A percentile compares a stretch with the other conserved stretches of the same genome.
Evolutionary conservation across 2,797 vertebrate genomes (phyloP).

Genomic region (Gymnoscopelus microlampas): DNA sequence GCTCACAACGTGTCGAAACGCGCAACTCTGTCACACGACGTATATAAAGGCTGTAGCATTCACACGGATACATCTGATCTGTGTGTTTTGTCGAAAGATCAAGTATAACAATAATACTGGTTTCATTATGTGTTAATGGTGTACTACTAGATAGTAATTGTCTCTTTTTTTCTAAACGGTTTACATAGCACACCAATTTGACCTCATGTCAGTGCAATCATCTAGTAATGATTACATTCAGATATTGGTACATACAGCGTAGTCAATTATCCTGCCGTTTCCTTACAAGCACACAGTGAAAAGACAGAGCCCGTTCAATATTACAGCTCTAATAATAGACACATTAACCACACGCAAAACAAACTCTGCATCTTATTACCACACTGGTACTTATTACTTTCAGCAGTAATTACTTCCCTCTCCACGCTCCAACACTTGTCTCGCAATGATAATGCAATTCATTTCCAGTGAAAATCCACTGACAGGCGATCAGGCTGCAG

Average conservation of each 20-base stretch:
- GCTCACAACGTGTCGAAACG: too few species aligned
- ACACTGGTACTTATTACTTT: slow-evolving; percentile 33
- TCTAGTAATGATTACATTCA: slow-evolving; percentile 34
- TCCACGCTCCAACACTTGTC: slow-evolving; percentile 59
- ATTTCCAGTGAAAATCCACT: slow-evolving; percentile 47
- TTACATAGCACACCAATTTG: too few species aligned
- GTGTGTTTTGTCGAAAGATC: too few species aligned
- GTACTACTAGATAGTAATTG: too few species aligned
- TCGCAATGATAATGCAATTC: slow-evolving; percentile 57
- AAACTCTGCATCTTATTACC: slow-evolving; percentile 55
- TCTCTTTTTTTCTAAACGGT: too few species aligned
- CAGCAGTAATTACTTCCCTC: slow-evolving; percentile 50
- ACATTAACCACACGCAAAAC: slow-evolving; percentile 52
- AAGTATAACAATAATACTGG: too few species aligned
- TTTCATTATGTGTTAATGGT: too few species aligned
- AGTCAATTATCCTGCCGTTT: slow-evolving; percentile 38
- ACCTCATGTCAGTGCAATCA: background rate
- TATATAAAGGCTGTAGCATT: too few species aligned
- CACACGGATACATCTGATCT: too few species aligned
- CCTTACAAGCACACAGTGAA: background rate
- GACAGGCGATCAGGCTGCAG: slow-evolving; percentile 53
- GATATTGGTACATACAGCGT: slow-evolving; percentile 36
- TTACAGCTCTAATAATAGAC: slow-evolving; percentile 58
- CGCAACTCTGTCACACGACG: too few species aligned
- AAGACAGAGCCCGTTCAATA: slow-evolving; percentile 36